These are phyloP conservation scores for Ispidina lecontei DNA, from an alignment of 2,797 vertebrate genomes.

Conservation along the genomic window DNA sequence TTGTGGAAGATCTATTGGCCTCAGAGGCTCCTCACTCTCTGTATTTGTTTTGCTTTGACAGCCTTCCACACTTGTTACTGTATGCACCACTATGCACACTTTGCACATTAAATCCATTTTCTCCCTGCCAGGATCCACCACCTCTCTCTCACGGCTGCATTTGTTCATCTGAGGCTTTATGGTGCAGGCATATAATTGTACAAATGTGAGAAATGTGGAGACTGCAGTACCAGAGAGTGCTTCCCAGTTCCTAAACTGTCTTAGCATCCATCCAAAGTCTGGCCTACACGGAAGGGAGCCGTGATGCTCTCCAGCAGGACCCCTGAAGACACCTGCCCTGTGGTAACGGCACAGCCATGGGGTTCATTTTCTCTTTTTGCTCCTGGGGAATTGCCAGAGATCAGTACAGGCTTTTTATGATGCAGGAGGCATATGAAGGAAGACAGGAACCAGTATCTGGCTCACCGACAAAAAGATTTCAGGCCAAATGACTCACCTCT, in stretches of 20 bases:
- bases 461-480: constrained; percentile 27
- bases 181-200: not conserved
- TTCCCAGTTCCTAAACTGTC: not conserved
- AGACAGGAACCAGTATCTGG: constrained; percentile 29
- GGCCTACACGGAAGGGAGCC: not conserved
- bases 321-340: not conserved
- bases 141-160: not conserved
- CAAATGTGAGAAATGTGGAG: not conserved
- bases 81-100: not conserved
- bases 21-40: not conserved
- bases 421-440: not conserved
- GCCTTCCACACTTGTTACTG: not conserved
- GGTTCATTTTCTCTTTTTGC: not conserved
- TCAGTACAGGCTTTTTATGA: not conserved
- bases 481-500: constrained; percentile 61
- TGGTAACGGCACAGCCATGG: not conserved
- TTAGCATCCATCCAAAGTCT: not conserved
- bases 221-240: not conserved
- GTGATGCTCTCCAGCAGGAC: not conserved
- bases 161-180: not conserved
- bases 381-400: constrained; percentile 3
- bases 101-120: not conserved
- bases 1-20: not conserved
- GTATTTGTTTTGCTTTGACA: not conserved
- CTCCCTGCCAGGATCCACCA: not conserved